Percentiles rank a stretch among this genome's conserved stretches.
Evolutionary conservation across 2,797 vertebrate genomes (phyloP).

Genomic region (Dendrocincla tyrannina): DNA sequence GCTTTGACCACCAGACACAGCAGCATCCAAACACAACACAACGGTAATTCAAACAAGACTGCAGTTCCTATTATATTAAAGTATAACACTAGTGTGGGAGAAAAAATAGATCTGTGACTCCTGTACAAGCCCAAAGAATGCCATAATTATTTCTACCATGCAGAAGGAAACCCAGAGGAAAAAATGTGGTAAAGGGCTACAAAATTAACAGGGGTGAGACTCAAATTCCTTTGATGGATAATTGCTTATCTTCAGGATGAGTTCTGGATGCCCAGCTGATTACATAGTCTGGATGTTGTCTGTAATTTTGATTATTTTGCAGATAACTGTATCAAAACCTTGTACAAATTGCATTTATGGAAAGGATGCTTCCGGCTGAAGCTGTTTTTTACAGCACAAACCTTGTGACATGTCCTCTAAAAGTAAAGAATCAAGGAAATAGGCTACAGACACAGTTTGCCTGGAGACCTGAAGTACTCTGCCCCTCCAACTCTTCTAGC

Average conservation of each 20-base stretch:
- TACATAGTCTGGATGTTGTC: not conserved
- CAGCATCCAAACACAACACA: conserved; percentile 40
- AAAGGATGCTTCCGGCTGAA: not conserved
- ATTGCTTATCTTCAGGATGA: not conserved
- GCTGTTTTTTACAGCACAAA: not conserved
- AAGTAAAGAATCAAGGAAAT: not conserved
- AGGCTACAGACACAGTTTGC: not conserved
- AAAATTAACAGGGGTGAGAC: not conserved
- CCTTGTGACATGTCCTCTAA: not conserved
- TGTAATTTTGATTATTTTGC: not conserved
- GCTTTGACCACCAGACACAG: conserved; percentile 42
- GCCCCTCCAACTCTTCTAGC: not conserved
- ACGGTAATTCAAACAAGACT: conserved; percentile 31
- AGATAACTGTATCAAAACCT: not conserved
- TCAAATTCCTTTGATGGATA: not conserved
- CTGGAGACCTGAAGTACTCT: not conserved
- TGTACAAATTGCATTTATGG: not conserved
- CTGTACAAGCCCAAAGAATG: not conserved
- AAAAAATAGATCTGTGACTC: not conserved
- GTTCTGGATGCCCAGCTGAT: not conserved
- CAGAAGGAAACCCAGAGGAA: conserved; percentile 1
- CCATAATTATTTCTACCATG: not conserved
- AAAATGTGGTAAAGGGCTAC: not conserved
- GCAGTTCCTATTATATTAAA: not conserved
- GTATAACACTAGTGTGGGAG: not conserved